phyloP scores from a whole-genome alignment of 1,140 invertebrate species.

The Lamellibrachia luymesi region DNA sequence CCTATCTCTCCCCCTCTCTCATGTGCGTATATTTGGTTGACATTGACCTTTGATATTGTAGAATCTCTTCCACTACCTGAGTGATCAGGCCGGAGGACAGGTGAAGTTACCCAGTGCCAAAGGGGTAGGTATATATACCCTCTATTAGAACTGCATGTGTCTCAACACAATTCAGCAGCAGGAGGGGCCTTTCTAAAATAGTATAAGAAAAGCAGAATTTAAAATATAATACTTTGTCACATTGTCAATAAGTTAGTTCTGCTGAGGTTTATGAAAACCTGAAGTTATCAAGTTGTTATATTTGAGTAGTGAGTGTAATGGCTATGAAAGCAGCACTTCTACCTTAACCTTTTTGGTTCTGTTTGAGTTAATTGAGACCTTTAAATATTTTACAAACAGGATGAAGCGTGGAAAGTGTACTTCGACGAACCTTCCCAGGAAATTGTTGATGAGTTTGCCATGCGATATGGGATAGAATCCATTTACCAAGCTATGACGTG shows the following conservation, averaged over 20 bases:
- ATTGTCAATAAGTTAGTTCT: too few species aligned
- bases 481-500: slow-evolving; percentile 99
- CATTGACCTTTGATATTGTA: slow-evolving; percentile 38
- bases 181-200: neutral
- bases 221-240: too few species aligned
- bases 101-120: slow-evolving; percentile 88
- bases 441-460: slow-evolving; percentile 99
- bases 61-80: slow-evolving; percentile 96
- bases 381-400: slow-evolving; percentile 50
- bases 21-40: neutral
- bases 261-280: too few species aligned
- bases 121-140: slow-evolving; percentile 52
- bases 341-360: neutral
- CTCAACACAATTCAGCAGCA: neutral
- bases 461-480: slow-evolving; percentile 99
- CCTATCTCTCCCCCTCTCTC: too few species aligned
- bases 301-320: too few species aligned
- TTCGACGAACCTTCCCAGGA: slow-evolving; percentile 97
- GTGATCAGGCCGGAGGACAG: slow-evolving; percentile 81
- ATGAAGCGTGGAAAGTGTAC: slow-evolving; percentile 99
- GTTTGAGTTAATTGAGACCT: neutral
- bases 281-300: too few species aligned
- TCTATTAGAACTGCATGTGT: neutral
- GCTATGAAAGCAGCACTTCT: too few species aligned
- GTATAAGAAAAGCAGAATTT: too few species aligned